Conservation (phyloP, 2,113 vertebrate species). For the Scortum barcoo region DNA sequence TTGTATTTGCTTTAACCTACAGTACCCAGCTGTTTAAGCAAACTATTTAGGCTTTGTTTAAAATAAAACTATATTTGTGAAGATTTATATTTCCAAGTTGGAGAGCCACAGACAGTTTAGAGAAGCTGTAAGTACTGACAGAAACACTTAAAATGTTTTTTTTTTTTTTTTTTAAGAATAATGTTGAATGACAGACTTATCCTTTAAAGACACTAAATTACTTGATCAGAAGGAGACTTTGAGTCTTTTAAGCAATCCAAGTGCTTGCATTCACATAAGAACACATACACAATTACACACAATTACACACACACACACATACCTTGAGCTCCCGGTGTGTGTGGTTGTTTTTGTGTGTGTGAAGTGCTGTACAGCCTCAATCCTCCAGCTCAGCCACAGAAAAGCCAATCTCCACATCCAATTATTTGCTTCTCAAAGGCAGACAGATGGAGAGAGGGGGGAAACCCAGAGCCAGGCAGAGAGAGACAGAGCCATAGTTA, state of each 20-base stretch:
- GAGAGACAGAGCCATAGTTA: constrained; percentile 33
- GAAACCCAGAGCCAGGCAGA: constrained; percentile 47
- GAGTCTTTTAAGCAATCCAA: neutral
- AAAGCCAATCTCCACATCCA: constrained; percentile 79
- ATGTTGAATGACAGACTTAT: neutral
- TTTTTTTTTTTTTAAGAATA: neutral
- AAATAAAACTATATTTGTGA: neutral
- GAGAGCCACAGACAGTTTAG: neutral
- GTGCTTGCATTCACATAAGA: neutral
- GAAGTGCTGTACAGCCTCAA: constrained; percentile 48
- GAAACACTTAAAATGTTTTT: neutral
- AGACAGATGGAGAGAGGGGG: constrained; percentile 74
- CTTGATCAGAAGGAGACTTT: constrained; percentile 9
- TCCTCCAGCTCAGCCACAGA: constrained; percentile 71
- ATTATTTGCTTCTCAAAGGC: constrained; percentile 82
- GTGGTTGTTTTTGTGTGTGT: constrained; percentile 22
- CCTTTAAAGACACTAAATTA: neutral
- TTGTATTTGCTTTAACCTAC: neutral
- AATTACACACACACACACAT: constrained; percentile 5
- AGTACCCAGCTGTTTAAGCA: neutral
- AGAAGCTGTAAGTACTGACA: neutral
- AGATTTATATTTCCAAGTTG: neutral
- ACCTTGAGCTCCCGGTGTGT: constrained; percentile 53
- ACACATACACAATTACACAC: no score
- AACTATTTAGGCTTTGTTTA: neutral